Percentiles rank a stretch among this genome's conserved stretches.
phyloP scores from a whole-genome alignment of 2,888 invertebrate genomes.

The Drosophila rellima region DNA sequence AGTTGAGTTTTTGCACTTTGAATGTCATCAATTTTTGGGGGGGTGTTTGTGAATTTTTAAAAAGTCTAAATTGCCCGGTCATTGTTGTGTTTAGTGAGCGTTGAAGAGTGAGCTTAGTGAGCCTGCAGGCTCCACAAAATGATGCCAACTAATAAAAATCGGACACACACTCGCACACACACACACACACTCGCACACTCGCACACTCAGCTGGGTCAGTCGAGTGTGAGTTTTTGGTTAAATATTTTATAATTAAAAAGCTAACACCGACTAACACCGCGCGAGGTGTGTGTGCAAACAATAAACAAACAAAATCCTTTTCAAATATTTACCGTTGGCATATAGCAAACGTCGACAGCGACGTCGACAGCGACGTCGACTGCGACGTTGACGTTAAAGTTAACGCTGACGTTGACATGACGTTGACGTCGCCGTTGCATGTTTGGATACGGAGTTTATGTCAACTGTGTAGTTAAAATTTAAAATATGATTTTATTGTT shows the following conservation, averaged over 20 bases:
- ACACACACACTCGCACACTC: constrained; percentile 18
- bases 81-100: constrained; percentile 78
- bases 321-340: constrained; percentile 84
- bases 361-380: constrained; percentile 41
- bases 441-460: constrained; percentile 17
- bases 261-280: constrained; percentile 84
- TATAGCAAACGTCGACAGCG: constrained; percentile 72
- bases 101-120: constrained; percentile 48
- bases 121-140: constrained; percentile 48
- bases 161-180: constrained; percentile 42
- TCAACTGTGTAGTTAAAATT: constrained; percentile 61
- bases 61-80: constrained; percentile 72
- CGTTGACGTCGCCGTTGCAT: constrained; percentile 16
- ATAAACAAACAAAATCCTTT: constrained; percentile 84
- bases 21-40: constrained; percentile 71
- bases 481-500: constrained; percentile 69
- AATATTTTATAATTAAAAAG: constrained; percentile 85
- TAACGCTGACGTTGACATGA: constrained; percentile 40
- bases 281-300: constrained; percentile 84
- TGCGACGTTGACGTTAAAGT: constrained; percentile 30
- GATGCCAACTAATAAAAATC: constrained; percentile 58
- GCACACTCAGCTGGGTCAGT: constrained; percentile 41
- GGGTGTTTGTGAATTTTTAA: constrained; percentile 71
- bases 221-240: constrained; percentile 82
- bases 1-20: constrained; percentile 14